These are phyloP conservation scores for Stichodactyla helianthus DNA, from an alignment of 64 coral and sea anemone species.

Conservation along the genomic window DNA sequence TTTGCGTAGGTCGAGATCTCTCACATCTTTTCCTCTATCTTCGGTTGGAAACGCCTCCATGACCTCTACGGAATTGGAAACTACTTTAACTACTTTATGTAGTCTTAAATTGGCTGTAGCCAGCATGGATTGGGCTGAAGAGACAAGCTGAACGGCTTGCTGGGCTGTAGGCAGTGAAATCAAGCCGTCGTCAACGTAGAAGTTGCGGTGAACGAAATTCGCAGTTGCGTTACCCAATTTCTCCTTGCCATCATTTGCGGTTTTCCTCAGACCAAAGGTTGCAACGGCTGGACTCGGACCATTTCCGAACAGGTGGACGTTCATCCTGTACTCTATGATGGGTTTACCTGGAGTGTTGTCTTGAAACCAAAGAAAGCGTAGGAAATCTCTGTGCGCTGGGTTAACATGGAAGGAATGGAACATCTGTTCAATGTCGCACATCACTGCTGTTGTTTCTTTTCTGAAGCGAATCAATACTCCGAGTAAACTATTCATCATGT, in stretches of 20 bases:
- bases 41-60: slow-evolving; percentile 1
- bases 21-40: background rate
- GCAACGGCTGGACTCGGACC: background rate
- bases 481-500: too few relatives aligned
- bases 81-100: too few relatives aligned
- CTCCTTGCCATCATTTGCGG: background rate
- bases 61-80: too few relatives aligned
- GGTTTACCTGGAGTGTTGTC: background rate
- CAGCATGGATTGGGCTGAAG: background rate
- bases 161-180: background rate
- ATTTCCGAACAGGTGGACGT: background rate
- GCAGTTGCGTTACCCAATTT: background rate
- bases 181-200: slow-evolving; percentile 20
- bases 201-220: background rate
- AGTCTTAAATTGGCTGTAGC: slow-evolving; percentile 7
- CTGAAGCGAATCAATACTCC: too few relatives aligned
- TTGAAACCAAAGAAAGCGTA: slow-evolving; percentile 8
- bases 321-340: background rate
- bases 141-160: slow-evolving; percentile 7
- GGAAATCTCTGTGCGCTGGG: background rate
- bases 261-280: too few relatives aligned
- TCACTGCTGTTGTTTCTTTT: too few relatives aligned
- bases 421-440: too few relatives aligned
- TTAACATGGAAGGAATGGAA: too few relatives aligned
- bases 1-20: background rate